phyloP scores from a whole-genome alignment of 2,888 invertebrate genomes.

The Agrilus biguttatus region DNA sequence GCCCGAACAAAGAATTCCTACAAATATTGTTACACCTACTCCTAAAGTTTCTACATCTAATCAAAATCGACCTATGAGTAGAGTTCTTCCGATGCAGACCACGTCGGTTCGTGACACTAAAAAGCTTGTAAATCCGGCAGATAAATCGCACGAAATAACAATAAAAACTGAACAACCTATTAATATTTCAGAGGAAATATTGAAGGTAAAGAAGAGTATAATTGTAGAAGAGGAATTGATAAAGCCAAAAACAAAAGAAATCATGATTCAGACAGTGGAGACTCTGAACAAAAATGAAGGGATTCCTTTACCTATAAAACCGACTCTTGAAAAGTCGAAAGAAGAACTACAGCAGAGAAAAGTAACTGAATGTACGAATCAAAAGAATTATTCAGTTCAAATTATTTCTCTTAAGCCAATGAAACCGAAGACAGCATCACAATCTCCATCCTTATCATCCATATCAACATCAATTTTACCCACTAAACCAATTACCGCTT shows the following conservation, averaged over 20 bases:
- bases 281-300: too few relatives aligned
- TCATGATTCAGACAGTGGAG: too few relatives aligned
- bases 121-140: conserved; percentile 21
- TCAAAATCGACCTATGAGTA: conserved; percentile 54
- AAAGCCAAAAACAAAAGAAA: conserved; percentile 6
- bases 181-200: too few relatives aligned
- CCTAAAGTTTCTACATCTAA: conserved; percentile 29
- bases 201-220: too few relatives aligned
- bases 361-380: too few relatives aligned
- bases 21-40: conserved; percentile 58
- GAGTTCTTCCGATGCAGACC: conserved; percentile 65
- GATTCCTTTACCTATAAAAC: too few relatives aligned
- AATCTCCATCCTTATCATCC: neutral
- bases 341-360: conserved; percentile 2
- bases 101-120: conserved; percentile 37
- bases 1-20: conserved; percentile 49
- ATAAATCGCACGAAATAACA: conserved; percentile 8
- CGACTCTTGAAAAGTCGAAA: neutral
- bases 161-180: conserved; percentile 1
- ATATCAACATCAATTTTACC: too few relatives aligned
- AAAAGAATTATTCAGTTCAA: conserved; percentile 21
- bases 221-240: neutral
- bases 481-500: too few relatives aligned
- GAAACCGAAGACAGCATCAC: conserved; percentile 15
- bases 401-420: conserved; percentile 32